Base-by-base conservation (phyloP, 2,888 invertebrate genomes). In the Hydroisotoma schaefferi region DNA sequence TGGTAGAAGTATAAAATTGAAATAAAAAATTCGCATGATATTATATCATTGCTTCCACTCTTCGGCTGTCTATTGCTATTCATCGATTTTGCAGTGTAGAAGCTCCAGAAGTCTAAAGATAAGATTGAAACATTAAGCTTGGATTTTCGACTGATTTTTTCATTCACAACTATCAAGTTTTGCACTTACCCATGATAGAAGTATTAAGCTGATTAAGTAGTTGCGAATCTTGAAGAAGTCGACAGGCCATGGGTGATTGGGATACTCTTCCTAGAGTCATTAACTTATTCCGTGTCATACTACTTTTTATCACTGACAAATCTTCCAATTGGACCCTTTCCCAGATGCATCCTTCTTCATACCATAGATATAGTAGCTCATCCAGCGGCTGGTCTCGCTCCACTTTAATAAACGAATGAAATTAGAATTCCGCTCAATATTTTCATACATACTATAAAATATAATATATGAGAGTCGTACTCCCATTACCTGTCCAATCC, bases 1-100 rank as follows among this genome's bases (percentile, higher is more conserved):
- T 87, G 85, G 74, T 92, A 86, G 79, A 93, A 92, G 73, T 87
- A 85, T 61, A 94, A 82, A 53, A 90, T 83, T 51, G 82, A 61
- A 26, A 70, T 60, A 10, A 70, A 38, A 25, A 61, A 55, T 22
- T 44, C 57, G 8, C 63, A 29, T n/a, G 67, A 58, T 10, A 68
- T 44, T 20, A 67, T 51, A 28, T 20, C 56, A 29, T 55, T 29
- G 22, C 40, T 33, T 6, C 12, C 26, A 55, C 8, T 49, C 15
- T 26, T 10, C 8, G 28, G n/a, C 4, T 5, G n/a, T 22, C 15
- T 25, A 20, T 22, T 46, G 5, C n/a, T 49, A 55, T 57, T 60
- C 55, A 61, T 10, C 66, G 63, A 61, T 43, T 55, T 25, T 56
- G 48, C 55, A 18, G 63, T 67, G 29, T 67, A 66, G 48, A 49